Conservation (phyloP, 2,797 vertebrate species). For the Nyctibius grandis region DNA sequence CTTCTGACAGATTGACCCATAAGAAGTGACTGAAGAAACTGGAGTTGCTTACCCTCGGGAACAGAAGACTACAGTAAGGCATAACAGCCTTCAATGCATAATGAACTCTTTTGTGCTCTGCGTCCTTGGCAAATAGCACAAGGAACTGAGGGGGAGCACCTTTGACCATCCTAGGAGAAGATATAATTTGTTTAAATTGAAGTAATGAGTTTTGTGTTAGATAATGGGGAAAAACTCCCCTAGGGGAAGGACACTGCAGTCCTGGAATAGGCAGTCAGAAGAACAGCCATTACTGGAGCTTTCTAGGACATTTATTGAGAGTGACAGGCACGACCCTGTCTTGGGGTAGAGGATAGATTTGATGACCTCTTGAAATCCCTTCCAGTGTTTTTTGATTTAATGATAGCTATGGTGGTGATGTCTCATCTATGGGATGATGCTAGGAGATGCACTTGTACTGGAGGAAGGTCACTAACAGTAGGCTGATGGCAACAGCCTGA, state of each 20-base stretch:
- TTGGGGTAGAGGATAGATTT: no score
- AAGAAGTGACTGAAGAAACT: background rate
- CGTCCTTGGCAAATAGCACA: background rate
- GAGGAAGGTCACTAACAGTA: background rate
- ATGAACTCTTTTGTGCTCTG: background rate
- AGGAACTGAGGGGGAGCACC: background rate
- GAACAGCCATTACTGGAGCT: background rate
- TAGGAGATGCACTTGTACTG: background rate
- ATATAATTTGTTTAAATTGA: background rate
- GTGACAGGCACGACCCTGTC: background rate
- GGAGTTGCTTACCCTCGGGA: background rate
- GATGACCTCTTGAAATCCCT: background rate
- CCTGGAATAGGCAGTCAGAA: background rate
- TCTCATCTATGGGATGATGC: background rate
- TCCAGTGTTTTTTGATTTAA: background rate
- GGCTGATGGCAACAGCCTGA: background rate
- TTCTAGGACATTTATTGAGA: background rate
- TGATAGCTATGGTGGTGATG: background rate
- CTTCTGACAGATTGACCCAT: background rate
- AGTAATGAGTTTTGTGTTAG: background rate
- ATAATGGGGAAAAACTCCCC: background rate
- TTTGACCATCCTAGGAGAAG: background rate
- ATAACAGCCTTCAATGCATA: background rate
- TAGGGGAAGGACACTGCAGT: background rate
- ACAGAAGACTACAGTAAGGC: background rate